Percentiles rank a stretch among this genome's conserved stretches.
phyloP scores from a whole-genome alignment of 1,140 invertebrate species.

The Eurytemora carolleeae region DNA sequence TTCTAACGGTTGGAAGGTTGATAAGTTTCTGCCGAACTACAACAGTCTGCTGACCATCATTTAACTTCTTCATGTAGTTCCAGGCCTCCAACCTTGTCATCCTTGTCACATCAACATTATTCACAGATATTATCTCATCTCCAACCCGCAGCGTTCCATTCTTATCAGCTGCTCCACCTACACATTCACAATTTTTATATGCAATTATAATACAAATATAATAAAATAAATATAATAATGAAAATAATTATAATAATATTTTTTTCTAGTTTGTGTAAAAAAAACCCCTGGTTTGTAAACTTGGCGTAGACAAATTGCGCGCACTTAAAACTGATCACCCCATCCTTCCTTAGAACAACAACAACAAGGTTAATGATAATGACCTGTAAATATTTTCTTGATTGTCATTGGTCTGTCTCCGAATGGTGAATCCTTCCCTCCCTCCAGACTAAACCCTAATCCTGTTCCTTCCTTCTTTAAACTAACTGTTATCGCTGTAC shows the following conservation, averaged over 20 bases:
- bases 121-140: slow-evolving; percentile 64
- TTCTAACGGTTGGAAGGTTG: too few species aligned
- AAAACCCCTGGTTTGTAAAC: too few species aligned
- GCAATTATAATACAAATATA: too few species aligned
- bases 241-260: too few species aligned
- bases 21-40: slow-evolving; percentile 29
- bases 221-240: too few species aligned
- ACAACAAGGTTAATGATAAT: too few species aligned
- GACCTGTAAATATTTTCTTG: slow-evolving; percentile 79
- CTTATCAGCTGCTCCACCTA: slow-evolving; percentile 76
- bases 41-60: slow-evolving; percentile 48
- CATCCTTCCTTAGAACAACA: too few species aligned
- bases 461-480: slow-evolving; percentile 68
- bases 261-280: too few species aligned
- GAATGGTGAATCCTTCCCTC: slow-evolving; percentile 64
- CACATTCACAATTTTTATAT: too few species aligned
- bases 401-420: slow-evolving; percentile 65
- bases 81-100: slow-evolving; percentile 79
- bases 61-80: slow-evolving; percentile 70
- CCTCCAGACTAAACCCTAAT: slow-evolving; percentile 75
- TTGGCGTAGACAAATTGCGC: too few species aligned
- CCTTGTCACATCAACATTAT: slow-evolving; percentile 48
- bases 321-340: too few species aligned
- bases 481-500: slow-evolving; percentile 30
- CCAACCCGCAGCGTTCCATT: slow-evolving; percentile 56